Conservation (phyloP, 2,888 invertebrate genomes). For the Microctonus aethiopoides region DNA sequence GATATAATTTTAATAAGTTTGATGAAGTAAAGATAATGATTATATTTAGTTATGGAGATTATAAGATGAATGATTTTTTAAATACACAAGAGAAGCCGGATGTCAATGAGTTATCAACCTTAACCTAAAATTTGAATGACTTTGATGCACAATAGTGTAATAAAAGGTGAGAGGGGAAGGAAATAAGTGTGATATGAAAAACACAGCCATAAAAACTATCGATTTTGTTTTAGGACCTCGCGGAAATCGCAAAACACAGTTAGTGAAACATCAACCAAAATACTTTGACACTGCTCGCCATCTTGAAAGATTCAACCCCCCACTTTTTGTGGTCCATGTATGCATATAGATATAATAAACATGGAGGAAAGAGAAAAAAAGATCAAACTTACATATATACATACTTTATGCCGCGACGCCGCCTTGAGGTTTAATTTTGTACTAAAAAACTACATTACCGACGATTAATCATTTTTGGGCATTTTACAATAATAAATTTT, state of each 20-base stretch:
- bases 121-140: constrained; percentile 54
- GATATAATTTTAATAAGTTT: too few species aligned
- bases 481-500: too few species aligned
- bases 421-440: too few species aligned
- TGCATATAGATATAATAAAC: too few species aligned
- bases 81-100: constrained; percentile 30
- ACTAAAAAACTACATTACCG: too few species aligned
- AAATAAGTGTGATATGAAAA: constrained; percentile 9
- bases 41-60: too few species aligned
- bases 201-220: constrained; percentile 56
- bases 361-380: too few species aligned
- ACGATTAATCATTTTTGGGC: too few species aligned
- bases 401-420: too few species aligned
- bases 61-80: not conserved
- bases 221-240: constrained; percentile 48
- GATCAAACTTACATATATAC: too few species aligned
- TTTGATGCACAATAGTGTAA: constrained; percentile 38
- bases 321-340: constrained; percentile 5
- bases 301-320: constrained; percentile 41
- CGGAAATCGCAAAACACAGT: not conserved
- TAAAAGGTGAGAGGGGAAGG: not conserved
- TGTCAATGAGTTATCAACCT: constrained; percentile 56
- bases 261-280: constrained; percentile 38
- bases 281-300: constrained; percentile 49
- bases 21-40: too few species aligned